Evolutionary conservation across 2,888 invertebrate genomes (phyloP), one percentile per base, ranked within the genome.

Genomic region (Dolichomitus sp.): DNA sequence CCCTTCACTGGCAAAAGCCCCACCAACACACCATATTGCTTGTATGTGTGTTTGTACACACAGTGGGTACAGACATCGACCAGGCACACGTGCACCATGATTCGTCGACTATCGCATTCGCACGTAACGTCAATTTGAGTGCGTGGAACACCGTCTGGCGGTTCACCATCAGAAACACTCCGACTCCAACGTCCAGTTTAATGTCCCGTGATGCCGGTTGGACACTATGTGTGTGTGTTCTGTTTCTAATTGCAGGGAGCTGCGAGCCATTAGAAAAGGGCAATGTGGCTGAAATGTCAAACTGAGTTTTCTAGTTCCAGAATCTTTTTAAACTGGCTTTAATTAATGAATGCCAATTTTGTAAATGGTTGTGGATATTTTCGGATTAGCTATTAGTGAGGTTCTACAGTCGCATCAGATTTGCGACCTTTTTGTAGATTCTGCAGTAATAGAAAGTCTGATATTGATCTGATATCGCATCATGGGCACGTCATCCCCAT

Each of bases 61-160:
- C 30, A 30, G 0, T 9, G n/a, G 14, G 7, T 33, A 42, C 45
- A 48, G 45, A 30, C 27, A 59, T 59, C n/a, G 19, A n/a, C 63
- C 61, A n/a, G 50, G 50, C 40, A 73, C 61, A 40, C 48, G 42
- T 54, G 40, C 30, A 19, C 30, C 33, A 19, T 5, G 59, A 14
- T 50, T 40, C 48, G 48, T 61, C 73, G 37, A 59, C 59, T 33
- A 17, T 61, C 48, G 30, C 5, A 33, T 30, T 48, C 59, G 57
- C 69, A 61, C 59, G 76, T 30, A 69, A 77, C 40, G 72, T 69
- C 70, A 45, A 77, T 78, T 54, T 19, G 78, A 72, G 65, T 54
- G 45, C 57, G 57, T 65, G 30, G 54, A 37, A 45, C 54, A 63
- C 42, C 77, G 37, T 63, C 33, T 52, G 63, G 30, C 17, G 57